Evolutionary conservation across 1,140 invertebrate species (phyloP), one percentile per base, ranked within the genome.

Genomic region (Neelides sp.): DNA sequence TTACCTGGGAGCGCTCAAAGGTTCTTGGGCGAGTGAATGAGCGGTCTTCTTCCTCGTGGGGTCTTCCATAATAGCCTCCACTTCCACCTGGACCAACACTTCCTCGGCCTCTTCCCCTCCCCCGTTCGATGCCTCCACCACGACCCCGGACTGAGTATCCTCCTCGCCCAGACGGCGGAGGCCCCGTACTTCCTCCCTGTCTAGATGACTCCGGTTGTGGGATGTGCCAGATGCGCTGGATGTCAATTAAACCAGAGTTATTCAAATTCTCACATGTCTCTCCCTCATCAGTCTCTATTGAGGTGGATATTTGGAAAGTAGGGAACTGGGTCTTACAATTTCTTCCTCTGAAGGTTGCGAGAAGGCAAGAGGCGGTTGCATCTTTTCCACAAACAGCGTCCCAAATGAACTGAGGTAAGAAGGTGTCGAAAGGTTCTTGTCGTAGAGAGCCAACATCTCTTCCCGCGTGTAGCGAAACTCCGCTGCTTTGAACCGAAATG

Each of bases 371-470:
- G 87, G 87, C 58, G 75, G 71, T 64, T 85, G 80, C 61, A 77
- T 69, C 66, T 83, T 80, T 57, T 87, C 83, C 47, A 82, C 71
- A 64, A 76, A 81, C 10, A 91, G 69, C 39, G 74, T 71, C 54
- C 76, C 71, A 62, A 81, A 76, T 50, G 71, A 71, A 24, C 75
- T 65, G 40, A 86, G 68, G 45, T 75, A 74, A 51, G 77, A 73
- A n/a, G 83, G 82, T 46, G 80, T 70, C 61, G 74, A 73, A 46
- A 74, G 70, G 61, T 71, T 74, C 58, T 77, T 76, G 59, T 84
- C 77, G 63, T 79, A 89, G 27, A 90, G 64, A 35, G 83, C 82
- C 50, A 92, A 67, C 85, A 92, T 88, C 64, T 91, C 86, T 69
- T 92, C 87, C 57, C 85, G 71, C 24, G 84, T 85, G 61, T 90